Evolutionary conservation across 2,888 invertebrate genomes (phyloP).

Genomic region (Drosophila yooni): DNA sequence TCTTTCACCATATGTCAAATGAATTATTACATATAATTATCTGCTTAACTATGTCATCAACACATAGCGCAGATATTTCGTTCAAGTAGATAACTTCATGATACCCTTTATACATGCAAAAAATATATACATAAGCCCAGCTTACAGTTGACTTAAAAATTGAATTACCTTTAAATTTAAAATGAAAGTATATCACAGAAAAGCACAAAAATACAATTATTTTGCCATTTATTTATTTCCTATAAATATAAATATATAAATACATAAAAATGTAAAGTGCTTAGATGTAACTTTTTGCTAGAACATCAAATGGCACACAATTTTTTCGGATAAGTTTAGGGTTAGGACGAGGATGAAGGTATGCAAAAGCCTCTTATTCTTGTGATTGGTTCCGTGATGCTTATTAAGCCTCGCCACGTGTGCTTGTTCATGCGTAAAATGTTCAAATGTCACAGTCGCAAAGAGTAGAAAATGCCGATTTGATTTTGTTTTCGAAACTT

Average conservation of each 20-base stretch:
- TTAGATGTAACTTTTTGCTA: constrained; percentile 4
- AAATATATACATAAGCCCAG: background rate
- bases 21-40: background rate
- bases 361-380: constrained; percentile 21
- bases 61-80: background rate
- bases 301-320: constrained; percentile 7
- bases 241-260: background rate
- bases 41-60: background rate
- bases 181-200: background rate
- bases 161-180: background rate
- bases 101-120: background rate
- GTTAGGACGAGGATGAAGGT: constrained; percentile 24
- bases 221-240: background rate
- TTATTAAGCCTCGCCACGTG: constrained; percentile 50
- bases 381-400: constrained; percentile 14
- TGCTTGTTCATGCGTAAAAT: constrained; percentile 45
- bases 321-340: constrained; percentile 8
- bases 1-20: background rate
- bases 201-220: background rate
- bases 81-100: background rate
- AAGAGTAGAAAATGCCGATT: constrained; percentile 27
- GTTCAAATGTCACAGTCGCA: constrained; percentile 50
- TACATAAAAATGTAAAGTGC: background rate
- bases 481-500: constrained; percentile 24
- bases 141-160: background rate